A percentile compares a stretch with the other conserved stretches of the same genome.
Evolutionary conservation across 2,888 invertebrate genomes (phyloP).

Genomic region (Lissonota sp.): DNA sequence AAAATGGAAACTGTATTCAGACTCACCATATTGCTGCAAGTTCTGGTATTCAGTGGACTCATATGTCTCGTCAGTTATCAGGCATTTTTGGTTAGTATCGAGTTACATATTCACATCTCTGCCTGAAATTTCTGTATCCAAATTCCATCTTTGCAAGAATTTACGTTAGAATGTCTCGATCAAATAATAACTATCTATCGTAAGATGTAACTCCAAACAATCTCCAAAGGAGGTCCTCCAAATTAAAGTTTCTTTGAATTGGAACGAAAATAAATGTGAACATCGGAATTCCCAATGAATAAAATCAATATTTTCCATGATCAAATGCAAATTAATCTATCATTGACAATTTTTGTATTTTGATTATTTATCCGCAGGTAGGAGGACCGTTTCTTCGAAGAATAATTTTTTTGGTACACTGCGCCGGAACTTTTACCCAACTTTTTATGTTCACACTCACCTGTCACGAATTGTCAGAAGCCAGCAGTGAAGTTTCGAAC

Average conservation of each 20-base stretch:
- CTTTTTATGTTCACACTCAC: constrained; percentile 64
- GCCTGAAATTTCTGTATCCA: neutral
- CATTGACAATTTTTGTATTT: no score
- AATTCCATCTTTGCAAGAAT: no score
- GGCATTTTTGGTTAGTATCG: constrained; percentile 66
- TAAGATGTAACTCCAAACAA: no score
- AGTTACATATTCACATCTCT: neutral
- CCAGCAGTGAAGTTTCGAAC: constrained; percentile 47
- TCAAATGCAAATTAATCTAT: no score
- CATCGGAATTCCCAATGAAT: no score
- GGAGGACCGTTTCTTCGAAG: constrained; percentile 47
- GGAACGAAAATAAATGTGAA: no score
- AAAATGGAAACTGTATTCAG: constrained; percentile 65
- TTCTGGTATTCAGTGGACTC: constrained; percentile 67
- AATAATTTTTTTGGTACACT: constrained; percentile 51
- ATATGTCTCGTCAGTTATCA: constrained; percentile 71
- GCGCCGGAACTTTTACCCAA: constrained; percentile 57
- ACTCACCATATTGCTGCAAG: constrained; percentile 64
- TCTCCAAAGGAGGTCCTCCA: no score
- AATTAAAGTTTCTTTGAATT: no score
- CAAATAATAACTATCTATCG: no score
- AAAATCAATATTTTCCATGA: no score
- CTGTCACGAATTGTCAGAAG: constrained; percentile 61
- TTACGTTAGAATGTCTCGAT: no score
- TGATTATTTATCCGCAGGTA: constrained; percentile 11